phyloP scores from a whole-genome alignment of 2,888 invertebrate genomes.

The Plagodis pulveraria region DNA sequence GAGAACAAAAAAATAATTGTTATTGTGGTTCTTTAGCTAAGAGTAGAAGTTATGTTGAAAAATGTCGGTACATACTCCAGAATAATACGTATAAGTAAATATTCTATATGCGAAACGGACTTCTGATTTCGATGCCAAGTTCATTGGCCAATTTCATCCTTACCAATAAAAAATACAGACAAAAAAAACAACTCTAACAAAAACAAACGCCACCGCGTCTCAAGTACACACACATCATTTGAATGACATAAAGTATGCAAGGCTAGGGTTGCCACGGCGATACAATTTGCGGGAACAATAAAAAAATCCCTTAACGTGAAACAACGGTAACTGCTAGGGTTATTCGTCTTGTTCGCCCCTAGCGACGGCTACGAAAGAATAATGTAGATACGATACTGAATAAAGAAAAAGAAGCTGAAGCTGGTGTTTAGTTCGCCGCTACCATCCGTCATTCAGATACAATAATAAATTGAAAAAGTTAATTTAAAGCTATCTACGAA shows the following conservation, averaged over 20 bases:
- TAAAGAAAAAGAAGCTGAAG: background rate
- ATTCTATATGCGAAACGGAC: no score
- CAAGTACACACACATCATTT: conserved; percentile 48
- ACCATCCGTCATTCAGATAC: no score
- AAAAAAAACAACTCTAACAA: conserved; percentile 14
- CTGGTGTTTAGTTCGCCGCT: no score
- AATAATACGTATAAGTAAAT: no score
- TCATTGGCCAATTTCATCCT: conserved; percentile 10
- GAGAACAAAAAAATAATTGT: no score
- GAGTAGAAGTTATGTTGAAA: no score
- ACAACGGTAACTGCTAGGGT: conserved; percentile 72
- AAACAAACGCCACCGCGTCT: conserved; percentile 17
- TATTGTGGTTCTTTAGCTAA: no score
- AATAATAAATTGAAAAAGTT: no score
- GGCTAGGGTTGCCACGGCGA: conserved; percentile 63
- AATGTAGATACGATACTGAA: conserved; percentile 50
- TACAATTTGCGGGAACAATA: conserved; percentile 82
- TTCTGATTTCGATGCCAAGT: conserved; percentile 4
- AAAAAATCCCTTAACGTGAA: conserved; percentile 82
- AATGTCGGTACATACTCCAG: no score
- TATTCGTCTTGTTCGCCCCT: conserved; percentile 81
- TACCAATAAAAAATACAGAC: conserved; percentile 10
- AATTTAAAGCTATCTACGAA: no score
- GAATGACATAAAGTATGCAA: conserved; percentile 74
- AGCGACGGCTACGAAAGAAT: conserved; percentile 50